Evolutionary conservation across 2,888 invertebrate species (phyloP), one percentile per base, ranked within the genome.

Genomic region (Siphonodentalium dalli): DNA sequence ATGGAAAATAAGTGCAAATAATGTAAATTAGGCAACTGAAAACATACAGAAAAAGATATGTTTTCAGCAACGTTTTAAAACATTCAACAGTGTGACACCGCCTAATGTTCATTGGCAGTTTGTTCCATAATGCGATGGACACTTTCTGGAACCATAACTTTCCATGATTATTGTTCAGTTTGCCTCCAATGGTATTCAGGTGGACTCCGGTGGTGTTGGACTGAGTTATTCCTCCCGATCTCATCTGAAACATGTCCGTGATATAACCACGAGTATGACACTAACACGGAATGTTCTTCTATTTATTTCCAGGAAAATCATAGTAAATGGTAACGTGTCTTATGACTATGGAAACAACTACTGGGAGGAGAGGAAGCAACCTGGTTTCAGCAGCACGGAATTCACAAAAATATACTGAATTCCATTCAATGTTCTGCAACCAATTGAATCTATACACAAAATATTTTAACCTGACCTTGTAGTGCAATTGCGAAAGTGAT

Each of bases 301-400:
- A 33, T 48, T 53, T 43, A 47, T 34, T 69, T 66, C 3, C 66
- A 77, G 77, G 47, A 76, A 72, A 58, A 61, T 58, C n/a, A 84
- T 83, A 42, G 65, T 67, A 40, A 69, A 74, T 40, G 86, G 86
- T 28, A 86, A 87, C 55, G 89, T 89, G 73, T 83, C 82, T 49
- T 91, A 89, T 88, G 86, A 87, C 73, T 90, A 87, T 83, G 87
- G 85, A 63, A 87, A 88, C 45, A 87, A 88, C 77, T 91, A 91
- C 81, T 91, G 91, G 91, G 87, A 88, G 69, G 84, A 84, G 58
- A 79, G 87, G 20, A 88, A 88, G 65, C 87, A 86, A 64, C 87
- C 86, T 0, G 89, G 88, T 41, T 90, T 90, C 83, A 78, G 58
- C 21, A 71, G 72, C 42, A 69, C 77, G 68, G 59, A 69, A 2